Percentiles rank a stretch among this genome's conserved stretches.
phyloP scores from a whole-genome alignment of 2,888 invertebrate genomes.

The Melieria picta region DNA sequence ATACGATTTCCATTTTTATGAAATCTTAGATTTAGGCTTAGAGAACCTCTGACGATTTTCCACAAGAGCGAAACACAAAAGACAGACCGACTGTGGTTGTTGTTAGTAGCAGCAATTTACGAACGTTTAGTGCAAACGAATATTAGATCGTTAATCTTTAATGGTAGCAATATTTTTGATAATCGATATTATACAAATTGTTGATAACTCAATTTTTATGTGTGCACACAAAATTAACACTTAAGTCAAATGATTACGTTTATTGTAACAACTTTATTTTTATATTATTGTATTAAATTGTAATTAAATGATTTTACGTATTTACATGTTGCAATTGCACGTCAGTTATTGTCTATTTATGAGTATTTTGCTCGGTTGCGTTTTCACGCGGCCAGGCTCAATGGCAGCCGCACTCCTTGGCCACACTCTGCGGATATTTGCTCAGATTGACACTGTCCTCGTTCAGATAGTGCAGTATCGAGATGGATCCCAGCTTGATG shows the following conservation, averaged over 20 bases:
- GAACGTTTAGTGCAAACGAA: too few relatives aligned
- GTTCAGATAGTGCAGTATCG: slow-evolving; percentile 89
- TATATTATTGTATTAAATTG: neutral
- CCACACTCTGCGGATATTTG: slow-evolving; percentile 95
- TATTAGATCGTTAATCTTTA: too few relatives aligned
- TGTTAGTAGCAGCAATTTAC: too few relatives aligned
- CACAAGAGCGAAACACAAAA: too few relatives aligned
- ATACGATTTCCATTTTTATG: too few relatives aligned
- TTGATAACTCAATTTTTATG: slow-evolving; percentile 33
- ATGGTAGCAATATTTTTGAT: neutral
- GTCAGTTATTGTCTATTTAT: neutral
- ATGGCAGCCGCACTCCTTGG: slow-evolving; percentile 96
- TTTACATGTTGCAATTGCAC: neutral
- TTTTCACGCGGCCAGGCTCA: slow-evolving; percentile 62
- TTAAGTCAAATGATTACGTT: slow-evolving; percentile 16
- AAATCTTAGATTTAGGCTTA: too few relatives aligned
- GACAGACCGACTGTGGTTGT: too few relatives aligned
- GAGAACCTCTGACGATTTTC: too few relatives aligned
- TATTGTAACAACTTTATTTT: slow-evolving; percentile 11
- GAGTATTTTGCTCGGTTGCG: neutral
- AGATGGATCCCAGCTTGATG: slow-evolving; percentile 85
- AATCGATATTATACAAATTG: neutral
- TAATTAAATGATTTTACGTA: neutral
- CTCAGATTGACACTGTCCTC: slow-evolving; percentile 90
- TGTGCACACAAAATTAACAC: slow-evolving; percentile 14